phyloP scores from a whole-genome alignment of 2,888 invertebrate species.

The Drosophila quinaria region DNA sequence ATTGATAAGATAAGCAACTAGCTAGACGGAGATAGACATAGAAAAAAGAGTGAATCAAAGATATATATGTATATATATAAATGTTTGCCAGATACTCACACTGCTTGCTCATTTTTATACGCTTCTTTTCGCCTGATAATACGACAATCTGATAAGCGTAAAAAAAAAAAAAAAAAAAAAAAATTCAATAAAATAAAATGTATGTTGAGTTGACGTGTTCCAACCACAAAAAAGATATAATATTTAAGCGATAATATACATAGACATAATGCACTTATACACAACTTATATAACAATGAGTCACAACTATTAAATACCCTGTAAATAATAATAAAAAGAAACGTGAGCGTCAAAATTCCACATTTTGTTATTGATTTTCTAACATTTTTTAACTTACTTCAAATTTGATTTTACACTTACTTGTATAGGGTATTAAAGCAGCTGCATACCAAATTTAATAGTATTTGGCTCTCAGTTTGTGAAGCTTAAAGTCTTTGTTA shows the following conservation, averaged over 20 bases:
- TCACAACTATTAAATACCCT: neutral
- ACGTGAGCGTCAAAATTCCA: neutral
- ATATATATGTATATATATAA: slow-evolving; percentile 1
- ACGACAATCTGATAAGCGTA: slow-evolving; percentile 65
- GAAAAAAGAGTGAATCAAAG: neutral
- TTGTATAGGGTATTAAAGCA: neutral
- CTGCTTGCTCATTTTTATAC: slow-evolving; percentile 26
- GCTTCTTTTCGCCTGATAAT: slow-evolving; percentile 44
- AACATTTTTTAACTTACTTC: neutral
- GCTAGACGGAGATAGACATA: slow-evolving; percentile 20
- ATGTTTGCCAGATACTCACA: slow-evolving; percentile 9
- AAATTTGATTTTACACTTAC: neutral
- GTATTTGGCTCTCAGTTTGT: neutral
- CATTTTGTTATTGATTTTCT: neutral
- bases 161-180: slow-evolving; percentile 33
- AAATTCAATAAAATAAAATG: neutral
- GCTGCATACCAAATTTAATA: no score
- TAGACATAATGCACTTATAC: neutral
- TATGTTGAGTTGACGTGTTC: slow-evolving; percentile 59
- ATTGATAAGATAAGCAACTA: slow-evolving; percentile 69
- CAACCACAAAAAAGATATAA: slow-evolving; percentile 28
- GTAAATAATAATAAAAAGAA: no score
- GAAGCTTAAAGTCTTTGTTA: neutral
- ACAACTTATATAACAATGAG: no score
- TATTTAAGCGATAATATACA: slow-evolving; percentile 13